Evolutionary conservation across 2,797 vertebrate genomes (phyloP).

Genomic region (Nyctibius grandis): DNA sequence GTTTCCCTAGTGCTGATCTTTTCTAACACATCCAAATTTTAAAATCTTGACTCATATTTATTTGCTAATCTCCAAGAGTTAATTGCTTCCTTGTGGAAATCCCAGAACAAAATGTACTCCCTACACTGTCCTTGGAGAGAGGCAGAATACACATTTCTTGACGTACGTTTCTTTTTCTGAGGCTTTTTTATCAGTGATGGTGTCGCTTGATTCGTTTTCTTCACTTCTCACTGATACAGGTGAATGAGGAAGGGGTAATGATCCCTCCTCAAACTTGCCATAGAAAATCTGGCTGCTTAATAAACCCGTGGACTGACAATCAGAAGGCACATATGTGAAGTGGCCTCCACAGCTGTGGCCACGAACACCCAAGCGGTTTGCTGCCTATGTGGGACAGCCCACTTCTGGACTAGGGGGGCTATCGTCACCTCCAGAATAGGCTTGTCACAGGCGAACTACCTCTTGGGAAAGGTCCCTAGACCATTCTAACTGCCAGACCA

Average conservation of each 20-base stretch:
- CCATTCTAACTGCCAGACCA: background rate
- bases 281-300: background rate
- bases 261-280: background rate
- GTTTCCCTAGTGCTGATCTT: background rate
- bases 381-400: background rate
- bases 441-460: rapidly evolving
- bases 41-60: background rate
- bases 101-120: background rate
- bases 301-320: background rate
- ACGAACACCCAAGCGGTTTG: background rate
- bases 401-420: background rate
- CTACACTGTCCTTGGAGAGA: background rate
- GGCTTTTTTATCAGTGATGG: background rate
- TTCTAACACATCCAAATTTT: background rate
- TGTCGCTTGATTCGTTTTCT: background rate
- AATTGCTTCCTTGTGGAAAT: background rate
- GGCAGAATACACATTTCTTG: background rate
- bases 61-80: background rate
- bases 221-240: background rate
- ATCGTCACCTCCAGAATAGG: background rate
- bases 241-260: background rate
- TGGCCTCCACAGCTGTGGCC: background rate
- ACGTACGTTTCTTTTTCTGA: background rate
- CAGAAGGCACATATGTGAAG: background rate
- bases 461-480: background rate